Conservation (phyloP, 2,113 vertebrate genomes). For the Tiliqua scincoides region DNA sequence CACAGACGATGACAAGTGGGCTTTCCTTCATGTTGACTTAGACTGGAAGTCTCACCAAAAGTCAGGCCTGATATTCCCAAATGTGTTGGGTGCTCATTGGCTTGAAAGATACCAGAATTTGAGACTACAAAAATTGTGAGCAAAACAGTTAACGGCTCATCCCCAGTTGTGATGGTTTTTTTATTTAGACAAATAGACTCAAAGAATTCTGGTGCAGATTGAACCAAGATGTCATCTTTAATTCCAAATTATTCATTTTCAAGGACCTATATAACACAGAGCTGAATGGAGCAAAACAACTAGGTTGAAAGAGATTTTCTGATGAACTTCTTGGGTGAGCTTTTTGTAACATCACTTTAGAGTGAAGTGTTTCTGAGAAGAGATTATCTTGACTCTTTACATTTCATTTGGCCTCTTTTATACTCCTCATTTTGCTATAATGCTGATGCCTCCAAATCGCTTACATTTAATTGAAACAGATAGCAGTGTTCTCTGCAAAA, state of each 20-base stretch:
- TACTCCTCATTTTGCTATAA: slow-evolving; percentile 26
- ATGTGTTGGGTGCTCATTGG: background rate
- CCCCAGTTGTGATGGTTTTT: background rate
- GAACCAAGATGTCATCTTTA: slow-evolving; percentile 20
- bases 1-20: background rate
- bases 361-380: slow-evolving; percentile 11
- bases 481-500: background rate
- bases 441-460: slow-evolving; percentile 13
- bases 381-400: slow-evolving; percentile 44
- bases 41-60: background rate
- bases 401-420: slow-evolving; percentile 27
- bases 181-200: background rate
- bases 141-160: background rate
- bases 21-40: background rate
- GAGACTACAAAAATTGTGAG: background rate
- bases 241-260: background rate
- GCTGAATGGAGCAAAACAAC: background rate
- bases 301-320: background rate
- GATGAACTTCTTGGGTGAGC: background rate
- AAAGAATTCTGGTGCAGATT: background rate
- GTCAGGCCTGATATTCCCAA: background rate
- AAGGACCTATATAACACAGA: accelerated
- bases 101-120: background rate
- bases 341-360: slow-evolving; percentile 28
- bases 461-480: slow-evolving; percentile 16